Conservation (phyloP, 2,797 vertebrate species). For the Perodicticus potto region DNA sequence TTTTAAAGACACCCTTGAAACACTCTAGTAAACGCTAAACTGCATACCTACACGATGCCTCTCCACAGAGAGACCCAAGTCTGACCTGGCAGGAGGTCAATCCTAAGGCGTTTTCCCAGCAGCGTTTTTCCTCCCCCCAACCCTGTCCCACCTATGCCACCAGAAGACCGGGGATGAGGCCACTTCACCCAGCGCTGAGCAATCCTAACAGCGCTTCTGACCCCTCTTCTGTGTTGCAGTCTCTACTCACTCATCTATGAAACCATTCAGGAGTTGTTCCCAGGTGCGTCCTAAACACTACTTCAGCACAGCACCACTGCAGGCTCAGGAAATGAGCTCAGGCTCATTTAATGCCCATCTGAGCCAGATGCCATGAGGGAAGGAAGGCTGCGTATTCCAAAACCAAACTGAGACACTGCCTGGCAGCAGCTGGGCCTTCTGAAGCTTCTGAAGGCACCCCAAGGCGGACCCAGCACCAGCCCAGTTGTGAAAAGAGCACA, state of each 20-base stretch:
- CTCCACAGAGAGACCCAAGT: not conserved
- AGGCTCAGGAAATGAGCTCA: slow-evolving; percentile 53
- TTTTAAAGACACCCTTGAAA: not conserved
- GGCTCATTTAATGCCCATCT: not conserved
- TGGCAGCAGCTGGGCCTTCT: slow-evolving; percentile 5
- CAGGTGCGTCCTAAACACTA: not conserved
- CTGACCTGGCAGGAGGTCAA: not conserved
- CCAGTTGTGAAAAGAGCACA: not conserved
- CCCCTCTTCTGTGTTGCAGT: not conserved
- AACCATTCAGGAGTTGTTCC: not conserved
- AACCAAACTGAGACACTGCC: not conserved
- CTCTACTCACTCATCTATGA: not conserved
- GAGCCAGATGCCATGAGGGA: not conserved
- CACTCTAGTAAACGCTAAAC: fast-evolving
- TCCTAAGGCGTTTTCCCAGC: not conserved
- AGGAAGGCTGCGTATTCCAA: not conserved
- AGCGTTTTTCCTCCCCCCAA: not conserved
- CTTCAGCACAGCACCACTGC: not conserved
- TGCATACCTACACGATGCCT: fast-evolving
- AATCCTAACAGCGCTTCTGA: not conserved
- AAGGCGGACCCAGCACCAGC: not conserved
- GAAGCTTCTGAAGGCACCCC: not conserved
- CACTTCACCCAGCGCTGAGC: not conserved
- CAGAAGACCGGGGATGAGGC: not conserved
- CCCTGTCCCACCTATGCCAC: not conserved